Evolutionary conservation across 1,140 invertebrate genomes (phyloP).

Genomic region (Tachypleus tridentatus): DNA sequence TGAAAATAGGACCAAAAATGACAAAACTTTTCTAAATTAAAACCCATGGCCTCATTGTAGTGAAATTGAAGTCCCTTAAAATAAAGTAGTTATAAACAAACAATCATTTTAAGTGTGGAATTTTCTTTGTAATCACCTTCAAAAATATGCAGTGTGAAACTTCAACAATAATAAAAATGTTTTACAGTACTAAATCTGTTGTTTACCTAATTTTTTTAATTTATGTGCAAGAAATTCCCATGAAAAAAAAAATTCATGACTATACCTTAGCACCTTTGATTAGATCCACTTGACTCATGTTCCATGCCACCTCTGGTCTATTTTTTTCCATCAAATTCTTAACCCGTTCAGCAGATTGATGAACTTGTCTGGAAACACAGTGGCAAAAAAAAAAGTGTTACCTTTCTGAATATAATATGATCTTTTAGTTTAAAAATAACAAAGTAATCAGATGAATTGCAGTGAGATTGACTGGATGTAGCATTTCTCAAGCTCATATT

Average conservation of each 20-base stretch:
- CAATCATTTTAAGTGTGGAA: too few relatives aligned
- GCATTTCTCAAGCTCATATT: too few relatives aligned
- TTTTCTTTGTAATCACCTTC: neutral
- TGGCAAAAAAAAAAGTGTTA: too few relatives aligned
- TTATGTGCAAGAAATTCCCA: slow-evolving; percentile 2
- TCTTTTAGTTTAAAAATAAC: too few relatives aligned
- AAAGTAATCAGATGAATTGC: too few relatives aligned
- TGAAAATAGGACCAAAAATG: too few relatives aligned
- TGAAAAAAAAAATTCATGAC: slow-evolving; percentile 10
- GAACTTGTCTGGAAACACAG: slow-evolving; percentile 22
- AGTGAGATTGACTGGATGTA: too few relatives aligned
- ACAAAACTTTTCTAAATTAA: too few relatives aligned
- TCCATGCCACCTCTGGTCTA: slow-evolving; percentile 63
- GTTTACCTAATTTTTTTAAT: neutral
- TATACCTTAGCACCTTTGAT: slow-evolving; percentile 55
- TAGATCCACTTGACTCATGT: slow-evolving; percentile 66
- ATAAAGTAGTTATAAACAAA: too few relatives aligned
- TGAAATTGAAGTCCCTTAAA: too few relatives aligned
- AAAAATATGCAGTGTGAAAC: neutral
- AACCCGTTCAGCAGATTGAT: slow-evolving; percentile 17
- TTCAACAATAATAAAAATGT: neutral
- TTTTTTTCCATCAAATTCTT: slow-evolving; percentile 22
- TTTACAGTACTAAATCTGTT: neutral
- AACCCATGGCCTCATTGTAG: too few relatives aligned
- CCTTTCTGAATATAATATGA: too few relatives aligned